Percentiles rank a stretch among this genome's conserved stretches.
These are phyloP conservation scores for Penaeus japonicus DNA, from an alignment of 1,140 invertebrate genomes.

Conservation along the genomic window DNA sequence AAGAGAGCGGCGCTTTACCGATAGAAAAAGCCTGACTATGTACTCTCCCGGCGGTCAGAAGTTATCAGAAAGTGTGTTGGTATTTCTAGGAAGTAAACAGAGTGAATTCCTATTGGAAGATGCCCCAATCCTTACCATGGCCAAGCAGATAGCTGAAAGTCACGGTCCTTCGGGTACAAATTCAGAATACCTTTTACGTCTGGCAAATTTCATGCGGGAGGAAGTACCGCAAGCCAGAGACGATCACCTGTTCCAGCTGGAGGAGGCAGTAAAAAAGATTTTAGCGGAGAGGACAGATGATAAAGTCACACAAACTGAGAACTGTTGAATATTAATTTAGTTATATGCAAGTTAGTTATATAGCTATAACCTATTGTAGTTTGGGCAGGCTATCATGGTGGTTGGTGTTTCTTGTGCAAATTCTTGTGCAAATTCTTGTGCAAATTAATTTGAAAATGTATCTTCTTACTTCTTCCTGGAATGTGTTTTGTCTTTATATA, in stretches of 20 bases:
- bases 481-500: background rate
- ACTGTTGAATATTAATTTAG: no score
- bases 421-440: background rate
- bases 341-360: background rate
- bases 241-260: constrained; percentile 52
- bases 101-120: constrained; percentile 80
- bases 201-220: constrained; percentile 77
- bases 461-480: background rate
- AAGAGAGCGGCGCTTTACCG: constrained; percentile 60
- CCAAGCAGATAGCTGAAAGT: constrained; percentile 76
- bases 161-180: constrained; percentile 86
- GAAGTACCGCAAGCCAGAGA: constrained; percentile 44
- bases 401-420: background rate
- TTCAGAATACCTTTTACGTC: constrained; percentile 85
- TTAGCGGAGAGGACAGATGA: background rate
- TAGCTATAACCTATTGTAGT: background rate
- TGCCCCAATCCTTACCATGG: constrained; percentile 78
- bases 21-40: constrained; percentile 16
- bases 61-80: constrained; percentile 18
- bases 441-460: background rate
- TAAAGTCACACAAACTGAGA: constrained; percentile 3
- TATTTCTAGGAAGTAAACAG: constrained; percentile 82
- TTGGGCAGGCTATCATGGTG: background rate
- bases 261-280: constrained; percentile 30
- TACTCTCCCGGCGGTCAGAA: constrained; percentile 9